A percentile compares a stretch with the other conserved stretches of the same genome.
phyloP scores from a whole-genome alignment of 2,888 invertebrate species.

The Orthonychiurus folsomi region DNA sequence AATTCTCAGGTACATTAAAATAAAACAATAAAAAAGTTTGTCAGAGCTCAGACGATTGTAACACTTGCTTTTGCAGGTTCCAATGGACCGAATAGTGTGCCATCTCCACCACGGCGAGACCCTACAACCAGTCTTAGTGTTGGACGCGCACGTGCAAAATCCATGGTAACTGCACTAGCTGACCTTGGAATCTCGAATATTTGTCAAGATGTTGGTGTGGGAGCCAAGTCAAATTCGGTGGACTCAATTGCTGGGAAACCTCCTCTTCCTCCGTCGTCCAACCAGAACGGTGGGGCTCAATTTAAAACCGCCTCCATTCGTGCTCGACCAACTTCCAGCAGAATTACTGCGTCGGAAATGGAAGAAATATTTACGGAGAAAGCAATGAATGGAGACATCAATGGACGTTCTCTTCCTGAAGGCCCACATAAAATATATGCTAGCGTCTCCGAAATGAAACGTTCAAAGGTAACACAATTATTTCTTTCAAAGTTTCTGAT shows the following conservation, averaged over 20 bases:
- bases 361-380: constrained; percentile 88
- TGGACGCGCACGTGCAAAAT: constrained; percentile 80
- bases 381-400: constrained; percentile 48
- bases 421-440: constrained; percentile 63
- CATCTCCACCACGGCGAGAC: constrained; percentile 84
- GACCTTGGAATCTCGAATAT: constrained; percentile 49
- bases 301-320: constrained; percentile 84
- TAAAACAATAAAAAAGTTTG: background rate
- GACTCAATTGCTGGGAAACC: constrained; percentile 40
- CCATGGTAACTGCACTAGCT: constrained; percentile 74
- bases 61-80: constrained; percentile 24
- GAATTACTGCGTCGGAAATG: constrained; percentile 83
- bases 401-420: constrained; percentile 30
- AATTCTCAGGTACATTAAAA: constrained; percentile 44
- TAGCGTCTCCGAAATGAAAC: constrained; percentile 91
- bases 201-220: constrained; percentile 28
- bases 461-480: constrained; percentile 61
- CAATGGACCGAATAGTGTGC: constrained; percentile 51
- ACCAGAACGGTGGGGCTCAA: constrained; percentile 45
- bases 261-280: constrained; percentile 37
- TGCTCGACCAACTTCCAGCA: constrained; percentile 72
- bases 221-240: constrained; percentile 38
- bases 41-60: background rate
- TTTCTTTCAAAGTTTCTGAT: constrained; percentile 5
- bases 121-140: constrained; percentile 91